A percentile compares a stretch with the other conserved stretches of the same genome.
Evolutionary conservation across 2,888 invertebrate species (phyloP).

Genomic region (Drosophila kanekoi): DNA sequence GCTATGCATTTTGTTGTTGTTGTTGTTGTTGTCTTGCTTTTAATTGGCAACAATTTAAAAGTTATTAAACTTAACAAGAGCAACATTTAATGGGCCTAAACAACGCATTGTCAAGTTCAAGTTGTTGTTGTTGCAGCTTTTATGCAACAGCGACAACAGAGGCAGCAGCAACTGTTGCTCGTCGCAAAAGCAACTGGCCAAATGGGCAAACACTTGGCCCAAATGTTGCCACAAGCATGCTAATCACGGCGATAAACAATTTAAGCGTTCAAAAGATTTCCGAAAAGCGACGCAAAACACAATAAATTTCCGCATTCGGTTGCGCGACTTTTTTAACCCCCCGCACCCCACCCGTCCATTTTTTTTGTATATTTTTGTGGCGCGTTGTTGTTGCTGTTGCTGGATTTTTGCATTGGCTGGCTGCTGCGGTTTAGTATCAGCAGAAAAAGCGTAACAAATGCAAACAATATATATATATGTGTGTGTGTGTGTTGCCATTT

Average conservation of each 20-base stretch:
- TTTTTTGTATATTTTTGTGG: slow-evolving; percentile 24
- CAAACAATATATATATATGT: slow-evolving; percentile 52
- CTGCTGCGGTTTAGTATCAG: slow-evolving; percentile 64
- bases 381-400: slow-evolving; percentile 4
- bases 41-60: slow-evolving; percentile 69
- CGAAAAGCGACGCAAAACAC: slow-evolving; percentile 65
- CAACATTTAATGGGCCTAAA: slow-evolving; percentile 56
- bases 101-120: slow-evolving; percentile 73
- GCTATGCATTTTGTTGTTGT: slow-evolving; percentile 60
- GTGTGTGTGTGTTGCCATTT: slow-evolving; percentile 62
- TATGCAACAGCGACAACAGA: slow-evolving; percentile 54
- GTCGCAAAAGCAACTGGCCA: slow-evolving; percentile 23
- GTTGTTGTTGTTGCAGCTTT: slow-evolving; percentile 48
- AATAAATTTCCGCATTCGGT: slow-evolving; percentile 79
- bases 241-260: slow-evolving; percentile 79
- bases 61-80: slow-evolving; percentile 72
- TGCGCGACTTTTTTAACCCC: slow-evolving; percentile 46
- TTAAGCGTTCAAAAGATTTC: slow-evolving; percentile 74
- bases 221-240: slow-evolving; percentile 67
- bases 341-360: not conserved
- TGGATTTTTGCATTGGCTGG: slow-evolving; percentile 45
- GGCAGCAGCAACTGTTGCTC: no score
- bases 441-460: slow-evolving; percentile 64
- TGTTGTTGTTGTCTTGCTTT: slow-evolving; percentile 45
- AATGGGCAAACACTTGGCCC: slow-evolving; percentile 44